These are phyloP conservation scores for Magallana gigas DNA, from an alignment of 1,140 invertebrate genomes.

Conservation along the genomic window DNA sequence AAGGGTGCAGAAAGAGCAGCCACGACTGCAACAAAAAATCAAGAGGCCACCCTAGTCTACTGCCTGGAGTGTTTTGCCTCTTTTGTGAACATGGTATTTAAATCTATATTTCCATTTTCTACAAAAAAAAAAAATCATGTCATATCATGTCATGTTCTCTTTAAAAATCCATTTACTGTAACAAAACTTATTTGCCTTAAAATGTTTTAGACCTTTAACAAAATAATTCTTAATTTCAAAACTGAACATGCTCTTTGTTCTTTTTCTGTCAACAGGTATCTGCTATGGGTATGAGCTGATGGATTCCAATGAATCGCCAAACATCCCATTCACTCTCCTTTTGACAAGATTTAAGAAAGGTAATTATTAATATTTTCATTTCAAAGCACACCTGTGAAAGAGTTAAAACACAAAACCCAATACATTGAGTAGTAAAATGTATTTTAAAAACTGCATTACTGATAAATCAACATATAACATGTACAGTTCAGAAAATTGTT, in stretches of 20 bases:
- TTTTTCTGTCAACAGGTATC: neutral
- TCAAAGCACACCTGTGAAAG: too few species aligned
- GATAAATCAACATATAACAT: too few species aligned
- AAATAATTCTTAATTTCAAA: neutral
- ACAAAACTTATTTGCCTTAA: neutral
- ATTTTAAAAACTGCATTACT: too few species aligned
- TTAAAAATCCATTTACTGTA: neutral
- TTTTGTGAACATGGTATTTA: neutral
- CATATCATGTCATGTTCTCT: neutral
- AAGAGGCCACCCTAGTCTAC: neutral
- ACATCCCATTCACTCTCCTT: slow-evolving; percentile 37
- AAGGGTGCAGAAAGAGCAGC: neutral
- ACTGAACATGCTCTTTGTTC: neutral
- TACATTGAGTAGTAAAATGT: too few species aligned
- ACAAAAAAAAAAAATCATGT: neutral
- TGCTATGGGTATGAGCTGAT: slow-evolving; percentile 38
- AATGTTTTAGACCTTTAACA: neutral
- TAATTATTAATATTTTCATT: neutral
- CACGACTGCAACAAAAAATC: neutral
- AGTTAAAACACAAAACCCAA: too few species aligned
- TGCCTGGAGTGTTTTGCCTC: neutral
- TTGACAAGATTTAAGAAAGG: neutral
- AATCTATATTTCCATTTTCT: neutral
- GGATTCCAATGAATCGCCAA: slow-evolving; percentile 28
- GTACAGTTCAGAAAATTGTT: too few species aligned